Evolutionary conservation across 1,140 invertebrate genomes (phyloP).

Genomic region (Leptopilina clavipes): DNA sequence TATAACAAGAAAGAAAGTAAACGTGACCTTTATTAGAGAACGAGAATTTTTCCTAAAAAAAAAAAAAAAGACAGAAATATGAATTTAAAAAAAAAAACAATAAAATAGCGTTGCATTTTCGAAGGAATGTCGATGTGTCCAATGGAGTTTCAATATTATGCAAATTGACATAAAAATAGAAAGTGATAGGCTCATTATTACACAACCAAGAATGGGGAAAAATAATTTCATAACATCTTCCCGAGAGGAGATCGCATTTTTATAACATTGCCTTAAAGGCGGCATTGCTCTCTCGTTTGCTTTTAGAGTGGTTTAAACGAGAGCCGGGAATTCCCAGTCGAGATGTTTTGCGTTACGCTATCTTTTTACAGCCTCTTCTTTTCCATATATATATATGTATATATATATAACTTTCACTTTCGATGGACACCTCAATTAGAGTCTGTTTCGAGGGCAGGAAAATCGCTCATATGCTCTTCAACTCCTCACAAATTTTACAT

Average conservation of each 20-base stretch:
- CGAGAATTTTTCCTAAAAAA: too few species aligned
- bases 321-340: neutral
- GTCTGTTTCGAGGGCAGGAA: neutral
- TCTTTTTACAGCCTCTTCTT: constrained; percentile 19
- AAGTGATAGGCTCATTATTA: constrained; percentile 33
- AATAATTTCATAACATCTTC: constrained; percentile 31
- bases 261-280: neutral
- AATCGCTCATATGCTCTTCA: neutral
- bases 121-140: neutral
- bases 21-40: too few species aligned
- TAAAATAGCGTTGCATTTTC: constrained; percentile 14
- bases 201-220: constrained; percentile 30
- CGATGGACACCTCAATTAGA: constrained; percentile 25
- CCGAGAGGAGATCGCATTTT: neutral
- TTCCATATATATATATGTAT: too few species aligned
- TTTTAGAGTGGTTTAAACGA: neutral
- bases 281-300: neutral
- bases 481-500: too few species aligned
- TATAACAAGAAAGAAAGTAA: too few species aligned
- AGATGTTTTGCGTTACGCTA: constrained; percentile 21
- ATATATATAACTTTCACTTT: constrained; percentile 20
- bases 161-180: constrained; percentile 34
- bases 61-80: too few species aligned
- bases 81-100: too few species aligned
- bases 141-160: constrained; percentile 7